Base-by-base conservation (phyloP, 1,140 invertebrate species). In the Idris sp. region DNA sequence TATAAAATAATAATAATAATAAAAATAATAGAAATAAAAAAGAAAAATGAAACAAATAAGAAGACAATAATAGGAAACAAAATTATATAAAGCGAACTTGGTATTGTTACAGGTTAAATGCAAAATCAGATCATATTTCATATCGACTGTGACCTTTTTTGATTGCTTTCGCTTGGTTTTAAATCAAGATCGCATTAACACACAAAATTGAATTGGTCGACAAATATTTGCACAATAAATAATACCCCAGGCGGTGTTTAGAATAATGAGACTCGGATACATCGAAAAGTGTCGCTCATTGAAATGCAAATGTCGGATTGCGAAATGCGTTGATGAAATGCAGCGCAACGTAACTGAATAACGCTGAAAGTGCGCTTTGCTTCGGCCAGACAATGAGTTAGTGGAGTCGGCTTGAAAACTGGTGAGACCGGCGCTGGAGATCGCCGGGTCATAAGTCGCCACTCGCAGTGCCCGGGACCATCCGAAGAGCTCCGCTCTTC, bases 401-500 rank as follows among this genome's bases (percentile, higher is more conserved):
- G 18, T 31, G 30, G 33, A 53, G 38, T 54, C 35, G 48, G 26
- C 33, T n/a, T 2, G 19, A 44, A 33, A 25, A 62, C 38, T 48
- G 49, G 46, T 43, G 59, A 28, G 53, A 62, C 59, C 28, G 69
- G 36, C 13, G 15, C 19, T n/a, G 49, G 38, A 36, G 41, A 33
- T 43, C 58, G 54, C 71, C 31, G 40, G 71, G 71, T 74, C 71
- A 74, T 1, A 74, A 62, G 62, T 74, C 71, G 35, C 13, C 33
- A 2, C 53, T 58, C 19, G 6, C 46, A 69, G 56, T 35, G 16
- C 28, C 28, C 46, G 36, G 19, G 54, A 38, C 10, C 46, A 31
- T 38, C 36, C 71, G 40, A 31, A 62, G n/a, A 67, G 48, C 48
- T 61, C 62, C 61, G 33, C 53, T 65, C 25, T 40, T 65, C 69